A percentile compares a stretch with the other conserved stretches of the same genome.
phyloP scores from a whole-genome alignment of 2,888 invertebrate species.

The Entomobrya proxima region DNA sequence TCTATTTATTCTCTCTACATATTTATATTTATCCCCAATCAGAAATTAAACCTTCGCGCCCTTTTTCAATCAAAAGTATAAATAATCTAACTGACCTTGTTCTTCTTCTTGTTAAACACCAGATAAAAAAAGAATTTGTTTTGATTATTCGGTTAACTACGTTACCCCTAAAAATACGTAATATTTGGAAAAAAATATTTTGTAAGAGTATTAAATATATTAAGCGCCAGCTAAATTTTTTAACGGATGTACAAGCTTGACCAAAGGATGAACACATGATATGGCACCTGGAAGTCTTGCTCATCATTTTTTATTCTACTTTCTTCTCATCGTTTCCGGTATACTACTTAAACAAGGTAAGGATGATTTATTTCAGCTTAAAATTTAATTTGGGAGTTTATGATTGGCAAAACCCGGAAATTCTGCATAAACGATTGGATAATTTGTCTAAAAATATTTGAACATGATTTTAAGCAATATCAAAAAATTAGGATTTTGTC shows the following conservation, averaged over 20 bases:
- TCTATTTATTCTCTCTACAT: background rate
- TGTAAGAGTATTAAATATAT: background rate
- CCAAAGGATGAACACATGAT: constrained; percentile 73
- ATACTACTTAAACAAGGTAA: constrained; percentile 75
- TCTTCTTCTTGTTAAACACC: too few relatives aligned
- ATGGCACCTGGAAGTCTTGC: constrained; percentile 75
- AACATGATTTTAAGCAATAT: too few relatives aligned
- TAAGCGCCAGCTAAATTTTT: constrained; percentile 1
- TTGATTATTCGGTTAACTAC: too few relatives aligned
- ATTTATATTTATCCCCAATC: background rate
- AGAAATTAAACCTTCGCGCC: background rate
- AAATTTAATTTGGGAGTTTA: background rate
- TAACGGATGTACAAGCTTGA: constrained; percentile 21
- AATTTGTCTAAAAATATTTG: too few relatives aligned
- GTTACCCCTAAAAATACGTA: too few relatives aligned
- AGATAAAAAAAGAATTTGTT: too few relatives aligned
- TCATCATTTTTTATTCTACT: constrained; percentile 76
- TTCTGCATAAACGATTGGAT: too few relatives aligned
- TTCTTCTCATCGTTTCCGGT: constrained; percentile 75
- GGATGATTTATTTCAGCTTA: background rate
- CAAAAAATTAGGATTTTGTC: too few relatives aligned
- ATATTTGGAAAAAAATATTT: background rate
- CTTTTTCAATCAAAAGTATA: background rate
- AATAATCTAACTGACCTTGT: background rate
- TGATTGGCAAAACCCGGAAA: too few relatives aligned